These are phyloP conservation scores for Notothenia coriiceps DNA, from an alignment of 2,113 vertebrate genomes.

Conservation along the genomic window DNA sequence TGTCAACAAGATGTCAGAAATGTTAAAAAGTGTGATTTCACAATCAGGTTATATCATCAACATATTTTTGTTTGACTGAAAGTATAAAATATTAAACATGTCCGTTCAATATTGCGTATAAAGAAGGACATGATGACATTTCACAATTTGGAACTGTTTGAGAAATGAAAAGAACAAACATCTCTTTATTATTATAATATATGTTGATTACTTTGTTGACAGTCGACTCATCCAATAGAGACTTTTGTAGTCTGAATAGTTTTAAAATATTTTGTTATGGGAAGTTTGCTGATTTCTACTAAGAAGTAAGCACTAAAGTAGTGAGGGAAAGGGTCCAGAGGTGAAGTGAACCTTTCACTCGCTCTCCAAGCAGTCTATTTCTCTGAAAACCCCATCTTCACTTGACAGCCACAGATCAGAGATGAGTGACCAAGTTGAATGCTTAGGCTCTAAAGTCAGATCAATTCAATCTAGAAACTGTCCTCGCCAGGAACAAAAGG, in stretches of 20 bases:
- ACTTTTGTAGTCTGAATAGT: neutral
- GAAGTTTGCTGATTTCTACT: rapidly evolving
- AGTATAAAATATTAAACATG: neutral
- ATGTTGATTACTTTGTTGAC: neutral
- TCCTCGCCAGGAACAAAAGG: constrained; percentile 75
- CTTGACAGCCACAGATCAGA: constrained; percentile 77
- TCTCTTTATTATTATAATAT: neutral
- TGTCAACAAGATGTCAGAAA: no score
- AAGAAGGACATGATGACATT: neutral
- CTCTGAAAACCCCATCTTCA: constrained; percentile 55
- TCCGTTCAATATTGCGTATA: neutral
- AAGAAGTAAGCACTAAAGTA: neutral
- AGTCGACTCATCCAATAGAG: neutral
- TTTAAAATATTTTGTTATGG: neutral
- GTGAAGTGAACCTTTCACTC: constrained; percentile 30
- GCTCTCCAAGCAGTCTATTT: constrained; percentile 59
- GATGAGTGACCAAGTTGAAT: constrained; percentile 80
- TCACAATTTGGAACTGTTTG: neutral
- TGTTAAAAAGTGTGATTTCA: no score
- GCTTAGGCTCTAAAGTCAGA: constrained; percentile 72
- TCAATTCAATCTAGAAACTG: constrained; percentile 77
- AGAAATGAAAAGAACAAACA: neutral
- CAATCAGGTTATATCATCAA: no score
- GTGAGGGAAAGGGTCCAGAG: neutral
- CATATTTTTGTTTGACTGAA: neutral